Evolutionary conservation across 2,888 invertebrate genomes (phyloP), one percentile per base, ranked within the genome.

Genomic region (Scaptomyza caliginosa): DNA sequence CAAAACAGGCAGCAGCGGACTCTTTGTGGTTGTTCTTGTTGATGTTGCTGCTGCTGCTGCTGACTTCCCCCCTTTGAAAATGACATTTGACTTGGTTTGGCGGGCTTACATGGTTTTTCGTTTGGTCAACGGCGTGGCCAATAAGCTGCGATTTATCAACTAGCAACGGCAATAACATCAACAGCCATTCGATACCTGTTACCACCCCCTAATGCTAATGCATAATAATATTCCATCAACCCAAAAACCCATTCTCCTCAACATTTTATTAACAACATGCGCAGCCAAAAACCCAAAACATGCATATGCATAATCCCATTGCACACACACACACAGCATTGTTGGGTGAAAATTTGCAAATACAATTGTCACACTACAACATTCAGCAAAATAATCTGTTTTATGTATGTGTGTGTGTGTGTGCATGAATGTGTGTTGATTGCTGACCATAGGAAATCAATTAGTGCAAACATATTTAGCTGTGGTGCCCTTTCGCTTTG

Each of bases 91-190:
- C 72, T 78, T 75, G 68, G 63, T 68, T 60, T 66, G 52, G 57
- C 45, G 38, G 45, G 57, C 59, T 69, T 62, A 40, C 50, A 58
- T 50, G 59, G 60, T 62, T 67, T 46, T 55, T 42, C 50, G 62
- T 67, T 49, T 59, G 72, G 75, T 74, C 58, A 49, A 58, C 52
- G 64, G 58, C 65, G 63, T 58, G 69, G 58, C 82, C 66, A 81
- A 85, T 85, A 85, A 80, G 68, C 82, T 46, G 65, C 63, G 79
- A 77, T 81, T 81, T 81, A 74, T 83, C 81, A 77, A 59, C 58
- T 57, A 17, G 7, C 28, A 26, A 4, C 21, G 13, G 10, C 26
- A 55, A 60, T 28, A 40, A 42, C 40, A 40, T 30, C 38, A 34
- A 49, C 42, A 72, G 36, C 58, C 45, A 54, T 40, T 42, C 23